Evolutionary conservation across 2,888 invertebrate species (phyloP).

Genomic region (Artemia sp.): DNA sequence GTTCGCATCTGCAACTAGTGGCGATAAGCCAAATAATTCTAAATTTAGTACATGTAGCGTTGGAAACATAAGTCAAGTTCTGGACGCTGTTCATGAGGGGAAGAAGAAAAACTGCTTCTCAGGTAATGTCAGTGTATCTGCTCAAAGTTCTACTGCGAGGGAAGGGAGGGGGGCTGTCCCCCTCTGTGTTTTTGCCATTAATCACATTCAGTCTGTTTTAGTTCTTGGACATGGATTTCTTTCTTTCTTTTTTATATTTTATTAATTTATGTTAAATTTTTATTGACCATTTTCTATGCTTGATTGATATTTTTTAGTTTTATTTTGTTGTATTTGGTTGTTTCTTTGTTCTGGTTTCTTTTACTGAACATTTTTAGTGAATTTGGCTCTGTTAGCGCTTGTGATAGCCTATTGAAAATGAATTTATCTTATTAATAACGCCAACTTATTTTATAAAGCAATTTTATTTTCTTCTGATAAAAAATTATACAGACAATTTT

Average conservation of each 20-base stretch:
- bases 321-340: too few species aligned
- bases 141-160: neutral
- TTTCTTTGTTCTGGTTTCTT: too few species aligned
- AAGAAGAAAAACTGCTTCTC: conserved; percentile 86
- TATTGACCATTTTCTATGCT: too few species aligned
- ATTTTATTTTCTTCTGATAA: too few species aligned
- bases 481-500: too few species aligned
- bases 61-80: conserved; percentile 80
- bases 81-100: conserved; percentile 76
- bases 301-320: too few species aligned
- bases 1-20: conserved; percentile 98
- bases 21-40: conserved; percentile 92
- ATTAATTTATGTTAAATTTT: neutral
- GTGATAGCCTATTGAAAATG: too few species aligned
- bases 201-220: too few species aligned
- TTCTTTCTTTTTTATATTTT: neutral
- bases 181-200: conserved; percentile 23
- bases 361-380: too few species aligned
- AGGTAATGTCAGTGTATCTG: conserved; percentile 32
- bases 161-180: conserved; percentile 26
- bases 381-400: too few species aligned
- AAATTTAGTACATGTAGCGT: conserved; percentile 88
- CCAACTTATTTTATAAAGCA: too few species aligned
- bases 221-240: neutral
- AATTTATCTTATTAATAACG: too few species aligned